Evolutionary conservation across 2,888 invertebrate species (phyloP), one percentile per base, ranked within the genome.

Genomic region (Chaitophorus viminalis): DNA sequence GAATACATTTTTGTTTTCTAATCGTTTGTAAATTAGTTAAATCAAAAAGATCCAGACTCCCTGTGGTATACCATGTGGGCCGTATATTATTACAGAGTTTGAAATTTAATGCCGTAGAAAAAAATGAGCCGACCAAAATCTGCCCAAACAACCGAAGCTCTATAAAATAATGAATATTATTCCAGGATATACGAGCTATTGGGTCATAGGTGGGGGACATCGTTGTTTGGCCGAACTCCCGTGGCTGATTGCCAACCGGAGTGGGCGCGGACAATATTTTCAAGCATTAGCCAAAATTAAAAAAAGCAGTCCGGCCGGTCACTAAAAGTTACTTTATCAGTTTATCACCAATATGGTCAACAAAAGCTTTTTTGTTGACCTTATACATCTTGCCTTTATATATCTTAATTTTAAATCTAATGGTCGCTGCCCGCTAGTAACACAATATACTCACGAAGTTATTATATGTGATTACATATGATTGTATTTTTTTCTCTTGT

Each of bases 161-260:
- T 31, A 76, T 76, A 76, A 76, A 76, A 76, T 46, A 77, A 85
- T 33, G 65, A 75, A 77, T 52, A 77, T 77, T 33, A 77, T 75
- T 29, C 46, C n/a, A 33, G 65, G 65, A 39, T 70, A 74, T 74
- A 74, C 83, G 74, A 46, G 33, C 84, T 76, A 68, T 79, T 74
- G 79, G 39, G n/a, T 46, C 46, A 36, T 68, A 70, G 68, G 86
- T 54, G n/a, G 78, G n/a, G 78, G 33, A 75, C 54, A 54, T 46
- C 46, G 31, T 46, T 60, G 77, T 52, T 85, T 85, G 84, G 84
- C 84, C 33, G 46, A 52, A 68, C 46, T 87, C 72, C 79, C 81
- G 81, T 87, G 87, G 87, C 79, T 31, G 79, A 65, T 74, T 81
- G 87, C 87, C 87, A 87, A 85, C 77, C 76, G 76, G 65, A 76